Percentiles rank a stretch among this genome's conserved stretches.
Evolutionary conservation across 2,113 vertebrate species (phyloP).

Genomic region (Peucedramus taeniatus): DNA sequence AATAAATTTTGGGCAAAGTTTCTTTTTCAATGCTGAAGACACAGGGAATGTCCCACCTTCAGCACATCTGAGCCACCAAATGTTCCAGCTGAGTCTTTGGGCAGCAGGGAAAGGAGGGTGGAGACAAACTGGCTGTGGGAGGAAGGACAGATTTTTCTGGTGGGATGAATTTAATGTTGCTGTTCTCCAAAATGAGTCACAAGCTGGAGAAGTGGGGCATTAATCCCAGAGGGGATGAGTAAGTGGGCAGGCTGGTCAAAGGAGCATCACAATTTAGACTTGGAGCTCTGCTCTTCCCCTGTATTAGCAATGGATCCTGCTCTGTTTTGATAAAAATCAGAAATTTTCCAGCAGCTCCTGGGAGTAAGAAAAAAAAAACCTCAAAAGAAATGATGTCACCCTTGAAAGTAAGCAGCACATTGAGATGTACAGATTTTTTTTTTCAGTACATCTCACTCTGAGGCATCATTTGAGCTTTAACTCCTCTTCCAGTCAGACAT

Average conservation of each 20-base stretch:
- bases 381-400: not conserved
- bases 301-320: not conserved
- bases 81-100: not conserved
- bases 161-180: not conserved
- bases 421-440: not conserved
- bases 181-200: conserved; percentile 21
- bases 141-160: conserved; percentile 22
- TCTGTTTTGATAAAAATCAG: not conserved
- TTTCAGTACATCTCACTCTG: not conserved
- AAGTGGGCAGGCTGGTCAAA: not conserved
- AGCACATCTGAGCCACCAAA: not conserved
- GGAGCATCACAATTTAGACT: not conserved
- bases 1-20: not conserved
- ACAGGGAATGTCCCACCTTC: not conserved
- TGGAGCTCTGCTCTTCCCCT: not conserved
- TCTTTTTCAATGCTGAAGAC: not conserved
- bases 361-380: not conserved
- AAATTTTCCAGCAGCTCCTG: not conserved
- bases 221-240: conserved; percentile 36
- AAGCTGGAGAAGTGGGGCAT: not conserved
- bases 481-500: not conserved
- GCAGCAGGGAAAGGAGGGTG: not conserved
- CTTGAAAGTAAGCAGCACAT: not conserved
- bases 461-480: not conserved
- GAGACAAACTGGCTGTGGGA: not conserved